These are phyloP conservation scores for Ctenosaura bakeri DNA, from an alignment of 2,797 vertebrate species.

Conservation along the genomic window DNA sequence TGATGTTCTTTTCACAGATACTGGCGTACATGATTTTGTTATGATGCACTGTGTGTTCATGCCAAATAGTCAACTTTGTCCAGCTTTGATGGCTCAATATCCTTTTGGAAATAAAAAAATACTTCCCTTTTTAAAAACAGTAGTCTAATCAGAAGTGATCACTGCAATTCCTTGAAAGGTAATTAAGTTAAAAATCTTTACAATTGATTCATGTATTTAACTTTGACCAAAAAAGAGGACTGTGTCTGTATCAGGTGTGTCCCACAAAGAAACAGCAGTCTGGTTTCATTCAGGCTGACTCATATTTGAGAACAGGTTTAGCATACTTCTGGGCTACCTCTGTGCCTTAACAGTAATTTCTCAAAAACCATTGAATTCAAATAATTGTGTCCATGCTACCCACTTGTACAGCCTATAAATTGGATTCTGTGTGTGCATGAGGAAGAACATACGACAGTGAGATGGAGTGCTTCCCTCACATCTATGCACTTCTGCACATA, in stretches of 20 bases:
- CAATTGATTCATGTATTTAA: neutral
- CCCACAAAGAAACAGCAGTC: no score
- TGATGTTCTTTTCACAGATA: constrained; percentile 83
- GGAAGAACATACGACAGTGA: neutral
- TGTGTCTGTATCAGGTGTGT: neutral
- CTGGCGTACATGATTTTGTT: constrained; percentile 93
- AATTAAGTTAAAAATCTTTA: neutral
- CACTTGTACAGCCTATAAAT: neutral
- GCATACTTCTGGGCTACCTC: neutral
- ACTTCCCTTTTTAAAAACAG: constrained; percentile 28
- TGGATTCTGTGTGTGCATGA: neutral
- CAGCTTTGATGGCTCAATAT: constrained; percentile 96
- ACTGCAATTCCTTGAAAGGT: constrained; percentile 26
- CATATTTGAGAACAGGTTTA: neutral
- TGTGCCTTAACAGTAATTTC: no score
- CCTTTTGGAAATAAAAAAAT: constrained; percentile 82
- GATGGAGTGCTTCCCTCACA: neutral
- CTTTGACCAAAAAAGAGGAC: neutral
- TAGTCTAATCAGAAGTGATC: accelerated
- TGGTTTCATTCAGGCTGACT: neutral
- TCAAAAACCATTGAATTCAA: neutral
- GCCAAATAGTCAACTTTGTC: constrained; percentile 92
- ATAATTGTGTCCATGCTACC: neutral
- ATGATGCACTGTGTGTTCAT: constrained; percentile 98
- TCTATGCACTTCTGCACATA: neutral